Percentiles rank a stretch among this genome's conserved stretches.
These are phyloP conservation scores for Lepus europaeus DNA, from an alignment of 2,113 vertebrate genomes.

Conservation along the genomic window DNA sequence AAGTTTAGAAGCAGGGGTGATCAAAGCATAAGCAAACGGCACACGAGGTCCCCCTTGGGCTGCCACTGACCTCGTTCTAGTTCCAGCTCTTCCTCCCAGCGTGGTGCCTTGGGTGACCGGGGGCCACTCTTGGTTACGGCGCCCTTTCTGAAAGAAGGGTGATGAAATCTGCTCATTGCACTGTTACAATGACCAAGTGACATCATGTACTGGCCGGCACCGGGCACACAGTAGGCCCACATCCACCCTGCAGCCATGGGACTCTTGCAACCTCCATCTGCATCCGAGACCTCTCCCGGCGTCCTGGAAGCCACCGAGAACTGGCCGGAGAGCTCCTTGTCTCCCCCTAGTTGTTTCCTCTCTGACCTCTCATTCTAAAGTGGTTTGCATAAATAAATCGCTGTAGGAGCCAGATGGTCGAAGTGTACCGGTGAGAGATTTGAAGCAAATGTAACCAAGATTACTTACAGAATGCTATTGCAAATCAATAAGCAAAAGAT, in stretches of 20 bases:
- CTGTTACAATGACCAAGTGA: neutral
- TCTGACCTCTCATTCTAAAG: neutral
- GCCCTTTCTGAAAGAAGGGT: neutral
- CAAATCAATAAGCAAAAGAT: neutral
- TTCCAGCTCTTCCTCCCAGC: neutral
- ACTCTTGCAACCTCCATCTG: neutral
- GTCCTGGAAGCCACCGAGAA: neutral
- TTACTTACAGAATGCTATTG: neutral
- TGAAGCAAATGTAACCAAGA: slow-evolving; percentile 30
- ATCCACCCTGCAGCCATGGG: neutral
- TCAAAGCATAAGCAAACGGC: no score
- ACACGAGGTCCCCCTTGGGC: no score
- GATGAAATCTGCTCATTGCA: neutral
- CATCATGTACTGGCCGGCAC: neutral
- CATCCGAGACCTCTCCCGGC: neutral
- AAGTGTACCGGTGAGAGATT: neutral
- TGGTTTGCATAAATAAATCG: neutral
- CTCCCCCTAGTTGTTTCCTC: neutral
- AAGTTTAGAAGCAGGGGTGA: neutral
- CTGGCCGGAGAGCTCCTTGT: neutral
- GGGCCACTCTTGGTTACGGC: neutral
- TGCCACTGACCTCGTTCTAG: neutral
- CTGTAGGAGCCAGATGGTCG: neutral
- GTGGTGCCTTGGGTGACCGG: neutral
- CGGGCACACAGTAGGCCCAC: neutral